Evolutionary conservation across 2,113 vertebrate genomes (phyloP).

Genomic region (Notothenia rossii): DNA sequence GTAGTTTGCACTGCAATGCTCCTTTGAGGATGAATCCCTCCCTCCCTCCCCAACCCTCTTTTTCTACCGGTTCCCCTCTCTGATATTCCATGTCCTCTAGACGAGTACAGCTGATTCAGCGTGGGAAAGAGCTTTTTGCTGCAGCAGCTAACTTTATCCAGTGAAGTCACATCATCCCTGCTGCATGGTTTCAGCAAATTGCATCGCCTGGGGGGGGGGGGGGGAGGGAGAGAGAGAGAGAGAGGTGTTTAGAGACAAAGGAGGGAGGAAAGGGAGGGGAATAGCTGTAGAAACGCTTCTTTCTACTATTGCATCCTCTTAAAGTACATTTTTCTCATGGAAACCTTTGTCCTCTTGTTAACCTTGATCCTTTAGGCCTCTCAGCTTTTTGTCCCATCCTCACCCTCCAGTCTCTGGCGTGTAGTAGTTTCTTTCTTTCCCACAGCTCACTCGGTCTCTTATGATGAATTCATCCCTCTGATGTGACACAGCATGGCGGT

Average conservation of each 20-base stretch:
- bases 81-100: slow-evolving; percentile 63
- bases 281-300: slow-evolving; percentile 4
- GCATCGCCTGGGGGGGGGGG: slow-evolving; percentile 26
- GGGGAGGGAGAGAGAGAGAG: too few relatives aligned
- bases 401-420: not conserved
- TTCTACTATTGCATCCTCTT: not conserved
- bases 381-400: not conserved
- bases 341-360: not conserved
- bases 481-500: slow-evolving; percentile 57
- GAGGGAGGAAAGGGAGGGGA: not conserved
- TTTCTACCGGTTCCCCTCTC: slow-evolving; percentile 34
- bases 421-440: not conserved
- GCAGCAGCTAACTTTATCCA: slow-evolving; percentile 68
- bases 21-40: slow-evolving; percentile 37
- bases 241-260: slow-evolving; percentile 1
- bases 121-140: slow-evolving; percentile 68
- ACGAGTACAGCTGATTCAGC: slow-evolving; percentile 74
- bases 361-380: not conserved
- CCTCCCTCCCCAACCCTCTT: not conserved
- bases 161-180: slow-evolving; percentile 60
- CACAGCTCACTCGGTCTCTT: not conserved
- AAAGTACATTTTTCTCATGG: too few relatives aligned
- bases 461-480: slow-evolving; percentile 66
- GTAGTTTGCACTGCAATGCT: slow-evolving; percentile 44
- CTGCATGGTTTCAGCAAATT: slow-evolving; percentile 55